Base-by-base conservation (phyloP, 2,113 vertebrate genomes). In the Acrocephalus arundinaceus region DNA sequence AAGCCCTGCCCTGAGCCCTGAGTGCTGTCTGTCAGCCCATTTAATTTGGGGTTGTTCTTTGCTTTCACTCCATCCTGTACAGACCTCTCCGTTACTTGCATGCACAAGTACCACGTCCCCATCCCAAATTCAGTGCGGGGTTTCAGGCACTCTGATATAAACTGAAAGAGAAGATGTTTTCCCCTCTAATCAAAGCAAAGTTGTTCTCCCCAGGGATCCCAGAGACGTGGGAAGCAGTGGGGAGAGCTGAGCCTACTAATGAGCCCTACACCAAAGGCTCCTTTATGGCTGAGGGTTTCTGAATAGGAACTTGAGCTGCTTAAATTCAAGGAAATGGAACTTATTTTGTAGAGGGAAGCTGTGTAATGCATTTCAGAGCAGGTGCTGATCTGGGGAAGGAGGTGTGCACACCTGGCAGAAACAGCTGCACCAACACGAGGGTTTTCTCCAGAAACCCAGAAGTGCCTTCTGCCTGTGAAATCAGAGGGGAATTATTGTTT, bases 21-120 rank as follows among this genome's bases (percentile, higher is more conserved):
- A 14, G 66, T 0, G 4, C 20, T 8, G 22, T 1, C 51, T 7
- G 17, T 3, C 58, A 17, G 7, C 8, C 41, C 52, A 9, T 1
- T 31, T 5, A 2, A 4, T 35, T 5, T 19, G 52, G 77, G 24
- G 18, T 1, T 45, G 55, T 3, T 63, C 71, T 77, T 37, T 87
- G 45, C 59, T 61, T 10, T 48, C 55, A 11, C 21, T 37, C 55
- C 51, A 2, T 24, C 33, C 68, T 41, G 0, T 9, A 1, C 17
- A 23, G 21, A 24, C 13, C 41, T 77, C 45, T 21, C 24, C 1
- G 2, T 15, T 9, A 4, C 28, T 7, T 27, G 8, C 41, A 68
- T 35, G 52, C 58, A 41, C 52, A 8, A 35, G 51, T 3, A 19
- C 27, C 5, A 3, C 9, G 7, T 52, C 31, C 28, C 43, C 28